Conservation (phyloP, 2,113 vertebrate genomes). For the Laticauda laticaudata region DNA sequence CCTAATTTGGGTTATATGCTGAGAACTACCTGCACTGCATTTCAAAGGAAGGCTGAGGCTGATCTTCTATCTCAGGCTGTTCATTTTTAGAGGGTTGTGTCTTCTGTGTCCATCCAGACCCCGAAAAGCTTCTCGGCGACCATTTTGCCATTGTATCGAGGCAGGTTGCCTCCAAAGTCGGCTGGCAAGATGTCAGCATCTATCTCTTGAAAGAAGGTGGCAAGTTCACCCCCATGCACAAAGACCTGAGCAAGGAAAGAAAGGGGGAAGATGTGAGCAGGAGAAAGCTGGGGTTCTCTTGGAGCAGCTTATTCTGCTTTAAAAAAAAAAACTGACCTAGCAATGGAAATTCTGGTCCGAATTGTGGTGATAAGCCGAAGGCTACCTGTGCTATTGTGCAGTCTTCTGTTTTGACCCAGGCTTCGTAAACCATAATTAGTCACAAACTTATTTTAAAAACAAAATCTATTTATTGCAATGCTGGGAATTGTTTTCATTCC, state of each 20-base stretch:
- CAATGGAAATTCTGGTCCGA: not conserved
- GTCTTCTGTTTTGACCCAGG: not conserved
- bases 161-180: constrained; percentile 87
- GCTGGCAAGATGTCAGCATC: constrained; percentile 82
- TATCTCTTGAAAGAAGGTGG: constrained; percentile 85
- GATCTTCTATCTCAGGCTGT: not conserved
- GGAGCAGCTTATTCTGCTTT: not conserved
- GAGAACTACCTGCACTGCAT: not conserved
- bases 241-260: constrained; percentile 75
- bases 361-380: not conserved
- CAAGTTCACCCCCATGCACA: constrained; percentile 90
- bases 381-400: not conserved
- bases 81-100: constrained; percentile 79
- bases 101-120: constrained; percentile 72
- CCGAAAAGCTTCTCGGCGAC: constrained; percentile 87
- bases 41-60: not conserved
- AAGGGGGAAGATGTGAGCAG: not conserved
- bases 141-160: constrained; percentile 78
- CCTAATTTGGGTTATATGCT: not conserved
- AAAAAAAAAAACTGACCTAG: not conserved
- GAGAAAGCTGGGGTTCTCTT: not conserved
- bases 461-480: too few species aligned
- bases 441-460: too few species aligned
- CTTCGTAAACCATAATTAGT: too few species aligned
- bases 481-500: too few species aligned